Base-by-base conservation (phyloP, 2,797 vertebrate genomes). In the Rhadinocentrus ornatus region DNA sequence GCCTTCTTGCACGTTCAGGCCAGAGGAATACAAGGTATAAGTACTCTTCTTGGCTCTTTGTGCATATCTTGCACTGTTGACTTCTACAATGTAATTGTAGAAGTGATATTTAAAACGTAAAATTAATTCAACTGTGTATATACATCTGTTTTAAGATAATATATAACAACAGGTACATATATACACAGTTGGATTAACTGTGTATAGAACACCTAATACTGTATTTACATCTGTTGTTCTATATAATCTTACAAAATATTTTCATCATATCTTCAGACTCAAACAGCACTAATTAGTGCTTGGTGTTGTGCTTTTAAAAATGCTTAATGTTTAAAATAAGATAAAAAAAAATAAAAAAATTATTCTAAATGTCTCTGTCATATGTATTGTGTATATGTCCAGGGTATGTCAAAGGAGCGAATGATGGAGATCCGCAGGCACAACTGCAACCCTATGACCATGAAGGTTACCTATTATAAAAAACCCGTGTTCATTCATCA, bases 401-500 rank as follows among this genome's bases (percentile, higher is more conserved):
- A 95, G 94, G 94, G 89, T 4, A 94, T 96, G 81, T 85, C 95
- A 0, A 97, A 96, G 61, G 90, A 94, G 41, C 86, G 0, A 0
- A 91, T 96, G 83, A 80, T 93, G 87, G 90, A 94, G 69, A 95
- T 98, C 60, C 95, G 96, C 27, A 90, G 85, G 34, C 67, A 88
- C 20, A 90, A 93, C 50, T 69, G 96, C 66, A 92, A 93, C 27
- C 95, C 96, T 0, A 86, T 95, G 66, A 82, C 76, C 27, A 77
- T 79, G 48, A 95, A 93, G 78, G 84, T 94, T 5, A 94, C 89
- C 0, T 95, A 82, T 71, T 99, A 97, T 88, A 95, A 94, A 75
- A 94, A 91, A n/a, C 97, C 97, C 2, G 66, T 98, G 77, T 90
- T 96, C 72, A 81, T 98, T 69, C 94, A 97, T 81, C 97, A 99